These are phyloP conservation scores for Mycalesis mineus DNA, from an alignment of 2,888 invertebrate species.

Conservation along the genomic window DNA sequence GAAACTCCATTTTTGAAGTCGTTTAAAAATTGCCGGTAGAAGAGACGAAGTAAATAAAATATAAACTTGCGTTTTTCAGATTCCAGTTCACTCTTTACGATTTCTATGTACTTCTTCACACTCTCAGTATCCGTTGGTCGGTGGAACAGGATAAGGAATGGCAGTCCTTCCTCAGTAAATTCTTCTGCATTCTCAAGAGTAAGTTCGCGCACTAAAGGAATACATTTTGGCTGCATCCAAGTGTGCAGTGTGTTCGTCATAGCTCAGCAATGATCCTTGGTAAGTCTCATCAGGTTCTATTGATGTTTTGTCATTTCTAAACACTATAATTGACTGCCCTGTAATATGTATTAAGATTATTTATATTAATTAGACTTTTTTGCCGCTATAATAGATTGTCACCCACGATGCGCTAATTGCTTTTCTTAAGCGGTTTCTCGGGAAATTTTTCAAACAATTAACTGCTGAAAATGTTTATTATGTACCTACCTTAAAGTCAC, in stretches of 20 bases:
- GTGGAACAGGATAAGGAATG: constrained; percentile 98
- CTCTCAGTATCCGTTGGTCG: constrained; percentile 88
- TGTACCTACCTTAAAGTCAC: no score
- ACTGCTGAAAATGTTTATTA: no score
- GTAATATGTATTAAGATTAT: constrained; percentile 27
- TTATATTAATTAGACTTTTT: neutral
- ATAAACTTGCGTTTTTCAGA: constrained; percentile 91
- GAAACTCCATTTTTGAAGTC: no score
- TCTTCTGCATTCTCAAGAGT: constrained; percentile 99
- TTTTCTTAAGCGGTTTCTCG: no score
- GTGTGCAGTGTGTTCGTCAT: constrained; percentile 90
- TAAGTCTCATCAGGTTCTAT: constrained; percentile 91
- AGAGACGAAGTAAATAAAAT: no score
- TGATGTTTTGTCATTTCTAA: constrained; percentile 87
- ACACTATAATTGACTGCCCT: constrained; percentile 89
- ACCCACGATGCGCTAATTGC: no score
- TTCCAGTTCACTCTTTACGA: constrained; percentile 86
- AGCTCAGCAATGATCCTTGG: constrained; percentile 83
- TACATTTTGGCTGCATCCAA: constrained; percentile 96
- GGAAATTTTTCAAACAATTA: no score
- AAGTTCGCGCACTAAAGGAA: constrained; percentile 97
- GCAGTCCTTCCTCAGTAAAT: constrained; percentile 97
- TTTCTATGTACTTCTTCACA: constrained; percentile 90
- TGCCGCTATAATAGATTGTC: no score
- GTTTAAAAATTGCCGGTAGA: no score